Conservation (phyloP, 2,888 invertebrate genomes). For the Conops quadrifasciatus region DNA sequence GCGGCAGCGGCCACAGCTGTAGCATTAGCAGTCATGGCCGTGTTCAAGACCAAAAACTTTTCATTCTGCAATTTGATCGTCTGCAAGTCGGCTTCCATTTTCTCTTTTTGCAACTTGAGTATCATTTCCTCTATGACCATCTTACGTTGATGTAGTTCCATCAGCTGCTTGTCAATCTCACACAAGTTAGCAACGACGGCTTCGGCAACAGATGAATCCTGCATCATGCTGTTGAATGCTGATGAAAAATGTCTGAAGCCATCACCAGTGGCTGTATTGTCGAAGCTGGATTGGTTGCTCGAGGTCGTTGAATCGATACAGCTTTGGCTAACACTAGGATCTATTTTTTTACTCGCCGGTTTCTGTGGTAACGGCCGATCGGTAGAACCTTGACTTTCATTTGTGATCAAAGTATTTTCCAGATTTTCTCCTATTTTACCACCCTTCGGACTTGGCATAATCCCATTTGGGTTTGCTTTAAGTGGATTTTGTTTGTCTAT, state of each 20-base stretch:
- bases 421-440: slow-evolving; percentile 1
- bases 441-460: background rate
- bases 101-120: slow-evolving; percentile 61
- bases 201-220: slow-evolving; percentile 50
- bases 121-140: slow-evolving; percentile 63
- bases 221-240: slow-evolving; percentile 6
- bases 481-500: slow-evolving; percentile 28
- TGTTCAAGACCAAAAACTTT: slow-evolving; percentile 57
- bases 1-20: background rate
- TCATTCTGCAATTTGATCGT: slow-evolving; percentile 60
- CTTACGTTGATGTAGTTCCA: slow-evolving; percentile 60
- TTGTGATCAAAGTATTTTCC: too few species aligned
- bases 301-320: background rate
- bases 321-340: too few species aligned
- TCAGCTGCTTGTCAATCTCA: slow-evolving; percentile 59
- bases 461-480: slow-evolving; percentile 19
- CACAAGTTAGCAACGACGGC: slow-evolving; percentile 53
- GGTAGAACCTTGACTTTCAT: too few species aligned
- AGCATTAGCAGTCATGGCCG: slow-evolving; percentile 49
- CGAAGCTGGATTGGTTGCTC: background rate
- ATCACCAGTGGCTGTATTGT: background rate
- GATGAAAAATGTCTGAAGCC: slow-evolving; percentile 18
- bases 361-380: too few species aligned
- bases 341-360: too few species aligned
- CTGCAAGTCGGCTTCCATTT: slow-evolving; percentile 58